Evolutionary conservation across 2,888 invertebrate genomes (phyloP).

Genomic region (Acanthosoma haemorrhoidale): DNA sequence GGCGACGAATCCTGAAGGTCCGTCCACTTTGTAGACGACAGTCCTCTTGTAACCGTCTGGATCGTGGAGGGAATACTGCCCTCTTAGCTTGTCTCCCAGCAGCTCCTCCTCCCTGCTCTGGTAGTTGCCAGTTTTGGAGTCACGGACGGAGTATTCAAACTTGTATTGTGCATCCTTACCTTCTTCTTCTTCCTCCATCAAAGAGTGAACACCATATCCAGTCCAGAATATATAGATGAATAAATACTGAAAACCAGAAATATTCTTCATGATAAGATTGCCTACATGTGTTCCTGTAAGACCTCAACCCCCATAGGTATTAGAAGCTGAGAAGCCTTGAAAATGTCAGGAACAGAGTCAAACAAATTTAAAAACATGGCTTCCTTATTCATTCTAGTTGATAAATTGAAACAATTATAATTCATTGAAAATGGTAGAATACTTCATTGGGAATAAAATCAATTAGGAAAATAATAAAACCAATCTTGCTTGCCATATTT

Average conservation of each 20-base stretch:
- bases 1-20: not conserved
- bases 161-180: slow-evolving; percentile 52
- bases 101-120: not conserved
- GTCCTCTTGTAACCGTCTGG: not conserved
- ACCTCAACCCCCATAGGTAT: too few species aligned
- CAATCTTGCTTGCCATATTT: too few species aligned
- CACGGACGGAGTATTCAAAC: slow-evolving; percentile 56
- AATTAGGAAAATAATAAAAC: too few species aligned
- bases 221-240: not conserved
- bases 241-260: not conserved
- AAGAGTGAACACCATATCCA: not conserved
- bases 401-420: too few species aligned
- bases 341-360: too few species aligned
- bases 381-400: too few species aligned
- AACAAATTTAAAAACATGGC: too few species aligned
- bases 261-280: too few species aligned
- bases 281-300: too few species aligned
- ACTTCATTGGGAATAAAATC: too few species aligned
- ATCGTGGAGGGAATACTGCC: not conserved
- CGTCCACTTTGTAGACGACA: not conserved
- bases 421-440: too few species aligned
- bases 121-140: not conserved
- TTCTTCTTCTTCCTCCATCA: slow-evolving; percentile 18
- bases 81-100: not conserved
- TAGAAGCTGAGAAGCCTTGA: too few species aligned